Conservation (phyloP, 2,113 vertebrate species). For the Hippocampus abdominalis region DNA sequence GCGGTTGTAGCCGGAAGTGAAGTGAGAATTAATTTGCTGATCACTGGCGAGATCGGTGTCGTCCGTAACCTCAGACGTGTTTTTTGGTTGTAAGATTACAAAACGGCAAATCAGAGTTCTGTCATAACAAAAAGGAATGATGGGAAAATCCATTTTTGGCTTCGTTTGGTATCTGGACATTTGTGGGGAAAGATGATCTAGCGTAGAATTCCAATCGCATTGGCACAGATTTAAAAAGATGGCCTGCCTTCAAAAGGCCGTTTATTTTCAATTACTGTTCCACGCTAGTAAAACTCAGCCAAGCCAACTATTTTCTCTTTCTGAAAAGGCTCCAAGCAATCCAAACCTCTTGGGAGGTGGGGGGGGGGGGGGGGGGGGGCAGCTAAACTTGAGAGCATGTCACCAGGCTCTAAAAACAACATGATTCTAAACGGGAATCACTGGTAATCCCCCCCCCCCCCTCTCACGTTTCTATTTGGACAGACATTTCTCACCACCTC, state of each 20-base stretch:
- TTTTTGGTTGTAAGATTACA: background rate
- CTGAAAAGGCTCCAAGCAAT: conserved; percentile 40
- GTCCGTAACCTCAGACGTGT: background rate
- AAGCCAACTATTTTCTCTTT: conserved; percentile 18
- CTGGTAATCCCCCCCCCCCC: background rate
- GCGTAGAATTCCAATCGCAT: background rate
- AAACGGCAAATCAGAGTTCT: background rate
- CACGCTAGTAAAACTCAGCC: conserved; percentile 26
- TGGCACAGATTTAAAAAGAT: conserved; percentile 1
- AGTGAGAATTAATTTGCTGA: background rate
- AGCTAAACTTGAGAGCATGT: conserved; percentile 28
- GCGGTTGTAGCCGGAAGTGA: background rate
- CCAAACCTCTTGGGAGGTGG: conserved; percentile 43
- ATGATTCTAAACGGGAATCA: conserved; percentile 29
- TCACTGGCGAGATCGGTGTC: background rate
- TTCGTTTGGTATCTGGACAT: background rate
- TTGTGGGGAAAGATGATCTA: background rate
- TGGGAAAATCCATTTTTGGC: background rate
- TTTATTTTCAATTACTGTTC: conserved; percentile 10
- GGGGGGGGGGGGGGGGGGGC: background rate
- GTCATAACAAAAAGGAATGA: background rate
- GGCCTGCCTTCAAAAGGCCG: background rate
- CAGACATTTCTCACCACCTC: conserved; percentile 46
- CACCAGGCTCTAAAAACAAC: conserved; percentile 60
- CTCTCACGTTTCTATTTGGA: conserved; percentile 16